Evolutionary conservation across 2,113 vertebrate species (phyloP).

Genomic region (Arizona elegans): DNA sequence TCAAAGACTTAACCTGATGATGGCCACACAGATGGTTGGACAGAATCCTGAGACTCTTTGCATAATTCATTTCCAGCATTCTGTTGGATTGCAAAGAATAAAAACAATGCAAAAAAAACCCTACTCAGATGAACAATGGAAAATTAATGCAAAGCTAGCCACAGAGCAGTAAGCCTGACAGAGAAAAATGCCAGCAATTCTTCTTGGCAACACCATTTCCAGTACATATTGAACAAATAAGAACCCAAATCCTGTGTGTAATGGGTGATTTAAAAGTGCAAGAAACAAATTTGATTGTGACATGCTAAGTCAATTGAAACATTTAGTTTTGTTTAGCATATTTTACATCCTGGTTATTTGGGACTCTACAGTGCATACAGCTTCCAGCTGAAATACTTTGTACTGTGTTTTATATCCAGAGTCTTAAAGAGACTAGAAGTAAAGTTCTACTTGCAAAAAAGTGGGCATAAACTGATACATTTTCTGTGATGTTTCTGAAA

Average conservation of each 20-base stretch:
- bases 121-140: neutral
- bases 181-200: neutral
- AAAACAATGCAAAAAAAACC: neutral
- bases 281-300: neutral
- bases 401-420: neutral
- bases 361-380: neutral
- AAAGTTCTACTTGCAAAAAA: neutral
- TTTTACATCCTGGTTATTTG: neutral
- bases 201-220: neutral
- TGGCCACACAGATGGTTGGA: neutral
- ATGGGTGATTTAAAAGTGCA: neutral
- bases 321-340: neutral
- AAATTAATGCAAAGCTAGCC: neutral
- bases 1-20: neutral
- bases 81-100: neutral
- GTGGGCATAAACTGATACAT: neutral
- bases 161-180: neutral
- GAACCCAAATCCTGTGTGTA: neutral
- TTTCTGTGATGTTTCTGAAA: neutral
- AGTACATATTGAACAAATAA: neutral
- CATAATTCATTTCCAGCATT: neutral
- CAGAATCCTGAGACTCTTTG: neutral
- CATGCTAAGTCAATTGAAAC: neutral
- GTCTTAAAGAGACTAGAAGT: neutral
- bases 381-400: neutral